Evolutionary conservation across 2,797 vertebrate species (phyloP).

Genomic region (Rhinophrynus dorsalis): DNA sequence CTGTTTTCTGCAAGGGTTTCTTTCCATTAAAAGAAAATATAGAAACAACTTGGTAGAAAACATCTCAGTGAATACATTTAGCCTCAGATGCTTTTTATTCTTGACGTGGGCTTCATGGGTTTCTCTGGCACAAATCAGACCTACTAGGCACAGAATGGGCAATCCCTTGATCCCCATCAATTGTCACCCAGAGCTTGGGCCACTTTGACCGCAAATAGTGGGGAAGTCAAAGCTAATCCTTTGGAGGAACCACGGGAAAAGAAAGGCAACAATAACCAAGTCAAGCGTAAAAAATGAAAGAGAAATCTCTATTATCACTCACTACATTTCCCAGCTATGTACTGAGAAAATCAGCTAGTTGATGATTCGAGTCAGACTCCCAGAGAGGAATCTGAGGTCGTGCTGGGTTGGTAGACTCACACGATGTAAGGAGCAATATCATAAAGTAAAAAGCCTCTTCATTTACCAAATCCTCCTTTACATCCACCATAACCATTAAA

Average conservation of each 20-base stretch:
- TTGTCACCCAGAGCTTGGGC: slow-evolving; percentile 93
- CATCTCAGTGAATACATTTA: slow-evolving; percentile 82
- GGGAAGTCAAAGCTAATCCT: slow-evolving; percentile 99
- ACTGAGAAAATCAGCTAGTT: slow-evolving; percentile 95
- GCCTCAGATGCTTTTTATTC: slow-evolving; percentile 77
- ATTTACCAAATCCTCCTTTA: slow-evolving; percentile 88
- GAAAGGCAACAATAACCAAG: slow-evolving; percentile 99
- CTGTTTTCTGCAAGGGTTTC: slow-evolving; percentile 80
- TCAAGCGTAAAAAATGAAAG: slow-evolving; percentile 99
- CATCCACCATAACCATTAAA: slow-evolving; percentile 99
- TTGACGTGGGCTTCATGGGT: slow-evolving; percentile 79
- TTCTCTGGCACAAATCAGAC: slow-evolving; percentile 81
- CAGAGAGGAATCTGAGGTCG: slow-evolving; percentile 93
- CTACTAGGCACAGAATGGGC: slow-evolving; percentile 86
- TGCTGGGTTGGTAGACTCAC: slow-evolving; percentile 96
- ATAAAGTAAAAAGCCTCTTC: slow-evolving; percentile 85
- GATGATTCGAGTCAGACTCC: slow-evolving; percentile 98
- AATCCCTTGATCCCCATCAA: slow-evolving; percentile 93
- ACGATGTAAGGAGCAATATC: slow-evolving; percentile 94
- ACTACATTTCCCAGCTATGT: slow-evolving; percentile 97
- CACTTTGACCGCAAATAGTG: slow-evolving; percentile 94
- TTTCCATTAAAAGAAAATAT: slow-evolving; percentile 79
- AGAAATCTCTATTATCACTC: slow-evolving; percentile 99
- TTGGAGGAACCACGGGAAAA: slow-evolving; percentile 97
- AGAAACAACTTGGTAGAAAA: slow-evolving; percentile 76